A percentile compares a stretch with the other conserved stretches of the same genome.
phyloP scores from a whole-genome alignment of 37 sponge, comb jelly and placozoan genomes.

The Cladorhizidae sp. region DNA sequence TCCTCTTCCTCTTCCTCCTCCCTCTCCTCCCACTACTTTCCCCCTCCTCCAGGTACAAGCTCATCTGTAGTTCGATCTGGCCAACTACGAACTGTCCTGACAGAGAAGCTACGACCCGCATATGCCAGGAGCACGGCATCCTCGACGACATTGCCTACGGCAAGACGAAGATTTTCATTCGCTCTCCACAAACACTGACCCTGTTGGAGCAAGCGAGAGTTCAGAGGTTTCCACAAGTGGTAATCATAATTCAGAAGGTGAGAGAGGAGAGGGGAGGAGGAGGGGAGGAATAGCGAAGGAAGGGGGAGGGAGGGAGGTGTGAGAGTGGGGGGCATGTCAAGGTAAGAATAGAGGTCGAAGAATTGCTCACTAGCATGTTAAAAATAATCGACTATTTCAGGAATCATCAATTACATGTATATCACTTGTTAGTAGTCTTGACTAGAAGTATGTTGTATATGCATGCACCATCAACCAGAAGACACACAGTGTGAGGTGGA shows the following conservation, averaged over 20 bases:
- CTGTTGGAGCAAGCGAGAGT: constrained; percentile 61
- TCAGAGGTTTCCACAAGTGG: constrained; percentile 49
- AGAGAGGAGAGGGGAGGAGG: background rate
- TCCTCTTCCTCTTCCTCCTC: background rate
- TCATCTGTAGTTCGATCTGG: constrained; percentile 68
- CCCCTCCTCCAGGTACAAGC: constrained; percentile 62
- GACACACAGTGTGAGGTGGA: no score
- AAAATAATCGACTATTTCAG: no score
- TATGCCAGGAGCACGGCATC: constrained; percentile 24
- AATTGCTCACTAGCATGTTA: no score
- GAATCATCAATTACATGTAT: no score
- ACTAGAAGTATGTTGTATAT: no score
- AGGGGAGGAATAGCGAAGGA: no score
- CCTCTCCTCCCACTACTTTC: background rate
- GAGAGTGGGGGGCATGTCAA: no score
- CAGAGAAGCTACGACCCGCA: constrained; percentile 25
- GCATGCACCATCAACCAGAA: no score
- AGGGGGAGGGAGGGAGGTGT: no score
- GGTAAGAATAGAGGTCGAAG: no score
- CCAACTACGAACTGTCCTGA: constrained; percentile 34
- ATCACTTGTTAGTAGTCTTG: no score
- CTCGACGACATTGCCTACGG: constrained; percentile 58
- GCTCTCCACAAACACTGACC: constrained; percentile 71
- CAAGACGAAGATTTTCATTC: constrained; percentile 79
- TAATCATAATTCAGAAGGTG: constrained; percentile 55